Conservation (phyloP, 2,113 vertebrate species). For the Microtus oregoni region DNA sequence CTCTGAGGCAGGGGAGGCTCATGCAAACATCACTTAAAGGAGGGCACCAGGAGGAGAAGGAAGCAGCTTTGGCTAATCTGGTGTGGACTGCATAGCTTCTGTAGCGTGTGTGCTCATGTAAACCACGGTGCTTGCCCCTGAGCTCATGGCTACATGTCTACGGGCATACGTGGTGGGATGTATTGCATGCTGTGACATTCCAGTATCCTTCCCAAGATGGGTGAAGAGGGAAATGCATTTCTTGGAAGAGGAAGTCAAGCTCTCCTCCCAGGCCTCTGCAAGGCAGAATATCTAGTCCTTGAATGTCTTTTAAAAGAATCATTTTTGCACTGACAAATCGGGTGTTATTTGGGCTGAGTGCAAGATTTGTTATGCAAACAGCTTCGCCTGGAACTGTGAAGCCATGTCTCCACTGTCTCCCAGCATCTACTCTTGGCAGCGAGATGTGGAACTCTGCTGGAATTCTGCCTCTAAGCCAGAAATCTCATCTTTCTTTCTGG, state of each 20-base stretch:
- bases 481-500: not conserved
- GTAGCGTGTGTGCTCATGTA: accelerated
- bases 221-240: not conserved
- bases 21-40: accelerated
- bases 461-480: not conserved
- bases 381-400: not conserved
- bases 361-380: accelerated
- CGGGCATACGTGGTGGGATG: not conserved
- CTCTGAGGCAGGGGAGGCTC: not conserved
- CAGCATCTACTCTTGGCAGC: accelerated
- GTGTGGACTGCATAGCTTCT: accelerated
- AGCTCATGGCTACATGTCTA: not conserved
- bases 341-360: accelerated
- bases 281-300: not conserved
- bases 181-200: not conserved
- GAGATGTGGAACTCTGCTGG: not conserved
- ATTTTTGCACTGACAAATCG: accelerated
- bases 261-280: not conserved
- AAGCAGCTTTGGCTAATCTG: not conserved
- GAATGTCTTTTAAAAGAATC: not conserved
- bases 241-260: not conserved
- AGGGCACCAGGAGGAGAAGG: accelerated
- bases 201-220: not conserved
- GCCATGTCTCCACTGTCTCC: accelerated
- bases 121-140: not conserved